A percentile compares a stretch with the other conserved stretches of the same genome.
Conservation (phyloP, 35 echinoderm and acorn worm genomes). For the Nesometra sesokonis region DNA sequence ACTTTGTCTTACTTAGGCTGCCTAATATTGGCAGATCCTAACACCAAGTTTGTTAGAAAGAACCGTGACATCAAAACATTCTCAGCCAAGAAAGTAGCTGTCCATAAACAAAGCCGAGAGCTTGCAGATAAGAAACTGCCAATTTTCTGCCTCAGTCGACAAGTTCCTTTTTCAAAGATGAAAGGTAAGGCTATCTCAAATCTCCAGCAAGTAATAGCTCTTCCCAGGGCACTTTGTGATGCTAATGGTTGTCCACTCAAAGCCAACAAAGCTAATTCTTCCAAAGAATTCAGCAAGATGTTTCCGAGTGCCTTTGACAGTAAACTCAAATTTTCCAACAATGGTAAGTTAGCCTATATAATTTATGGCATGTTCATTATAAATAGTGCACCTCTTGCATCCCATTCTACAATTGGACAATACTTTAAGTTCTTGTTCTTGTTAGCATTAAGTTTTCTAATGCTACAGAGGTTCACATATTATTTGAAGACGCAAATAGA, state of each 20-base stretch:
- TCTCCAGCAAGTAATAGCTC: conserved; percentile 18
- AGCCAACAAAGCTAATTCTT: conserved; percentile 7
- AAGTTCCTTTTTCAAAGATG: too few relatives aligned
- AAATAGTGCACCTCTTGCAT: too few relatives aligned
- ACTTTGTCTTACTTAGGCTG: too few relatives aligned
- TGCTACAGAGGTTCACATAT: conserved; percentile 18
- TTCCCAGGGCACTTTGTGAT: conserved; percentile 23
- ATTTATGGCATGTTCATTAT: too few relatives aligned
- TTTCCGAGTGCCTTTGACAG: not conserved
- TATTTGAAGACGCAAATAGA: conserved; percentile 25
- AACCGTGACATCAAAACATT: too few relatives aligned
- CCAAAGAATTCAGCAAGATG: not conserved
- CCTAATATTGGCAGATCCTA: too few relatives aligned
- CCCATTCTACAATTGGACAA: too few relatives aligned
- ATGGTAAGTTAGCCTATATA: not conserved
- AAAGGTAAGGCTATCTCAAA: not conserved
- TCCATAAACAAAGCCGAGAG: too few relatives aligned
- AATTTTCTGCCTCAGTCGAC: too few relatives aligned
- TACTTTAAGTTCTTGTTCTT: not conserved
- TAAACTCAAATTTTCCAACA: not conserved
- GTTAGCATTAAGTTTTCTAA: not conserved
- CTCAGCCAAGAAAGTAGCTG: too few relatives aligned
- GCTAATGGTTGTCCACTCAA: conserved; percentile 7
- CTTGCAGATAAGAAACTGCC: too few relatives aligned
- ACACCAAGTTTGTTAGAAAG: too few relatives aligned